Evolutionary conservation across 2,888 invertebrate genomes (phyloP).

Genomic region (Xanthia icteritia): DNA sequence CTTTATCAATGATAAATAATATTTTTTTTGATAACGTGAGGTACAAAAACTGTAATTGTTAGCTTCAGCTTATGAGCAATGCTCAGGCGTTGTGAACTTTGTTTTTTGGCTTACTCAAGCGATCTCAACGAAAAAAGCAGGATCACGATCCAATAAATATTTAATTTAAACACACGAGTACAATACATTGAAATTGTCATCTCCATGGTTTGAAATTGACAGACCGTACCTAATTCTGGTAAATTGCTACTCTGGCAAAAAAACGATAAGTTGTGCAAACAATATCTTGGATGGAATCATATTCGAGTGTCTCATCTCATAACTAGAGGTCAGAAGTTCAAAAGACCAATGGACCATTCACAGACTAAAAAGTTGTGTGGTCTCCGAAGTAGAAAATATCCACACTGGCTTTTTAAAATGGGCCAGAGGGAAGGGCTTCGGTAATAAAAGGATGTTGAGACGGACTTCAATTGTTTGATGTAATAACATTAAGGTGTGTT

Average conservation of each 20-base stretch:
- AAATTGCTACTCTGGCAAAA: background rate
- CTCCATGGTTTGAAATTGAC: background rate
- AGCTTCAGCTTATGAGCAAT: slow-evolving; percentile 38
- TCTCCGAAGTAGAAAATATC: background rate
- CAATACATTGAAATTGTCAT: background rate
- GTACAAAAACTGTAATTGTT: slow-evolving; percentile 43
- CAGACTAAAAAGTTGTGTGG: background rate
- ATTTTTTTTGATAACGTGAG: background rate
- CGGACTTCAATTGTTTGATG: background rate
- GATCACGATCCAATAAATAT: background rate
- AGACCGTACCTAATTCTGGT: background rate
- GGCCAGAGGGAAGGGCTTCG: too few relatives aligned
- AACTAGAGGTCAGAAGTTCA: background rate
- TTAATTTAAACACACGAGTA: background rate
- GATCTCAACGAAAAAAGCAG: slow-evolving; percentile 5
- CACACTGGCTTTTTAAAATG: background rate
- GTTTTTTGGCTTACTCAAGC: slow-evolving; percentile 27
- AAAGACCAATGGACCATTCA: background rate
- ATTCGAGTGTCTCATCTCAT: background rate
- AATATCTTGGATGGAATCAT: slow-evolving; percentile 10
- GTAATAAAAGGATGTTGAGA: background rate
- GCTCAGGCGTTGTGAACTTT: slow-evolving; percentile 16
- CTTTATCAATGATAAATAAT: slow-evolving; percentile 24
- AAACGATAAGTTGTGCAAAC: background rate
- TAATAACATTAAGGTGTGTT: background rate